Conservation (phyloP, 2,888 invertebrate species). For the Nysson spinosus region DNA sequence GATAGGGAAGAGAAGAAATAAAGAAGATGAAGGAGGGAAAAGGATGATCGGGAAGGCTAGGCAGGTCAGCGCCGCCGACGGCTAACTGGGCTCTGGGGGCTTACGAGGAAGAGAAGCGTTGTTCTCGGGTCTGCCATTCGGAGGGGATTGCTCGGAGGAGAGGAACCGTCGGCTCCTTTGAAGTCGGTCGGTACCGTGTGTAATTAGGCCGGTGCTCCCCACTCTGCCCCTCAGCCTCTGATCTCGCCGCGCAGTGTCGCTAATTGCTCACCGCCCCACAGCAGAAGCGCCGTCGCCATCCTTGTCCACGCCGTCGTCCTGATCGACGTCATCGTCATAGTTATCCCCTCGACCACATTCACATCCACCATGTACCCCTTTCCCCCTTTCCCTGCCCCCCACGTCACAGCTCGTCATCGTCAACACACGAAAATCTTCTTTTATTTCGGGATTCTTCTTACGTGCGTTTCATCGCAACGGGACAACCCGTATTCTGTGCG, state of each 20-base stretch:
- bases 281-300: slow-evolving; percentile 64
- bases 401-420: no score
- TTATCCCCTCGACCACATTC: no score
- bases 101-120: slow-evolving; percentile 69
- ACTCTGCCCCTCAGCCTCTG: slow-evolving; percentile 73
- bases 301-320: slow-evolving; percentile 28
- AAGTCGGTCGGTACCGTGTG: slow-evolving; percentile 75
- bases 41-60: slow-evolving; percentile 55
- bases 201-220: slow-evolving; percentile 75
- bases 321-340: slow-evolving; percentile 17
- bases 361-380: no score
- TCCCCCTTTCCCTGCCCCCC: no score
- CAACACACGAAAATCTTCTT: no score
- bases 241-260: slow-evolving; percentile 76
- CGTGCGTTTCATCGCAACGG: no score
- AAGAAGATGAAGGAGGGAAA: slow-evolving; percentile 15
- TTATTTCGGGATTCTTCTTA: no score
- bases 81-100: slow-evolving; percentile 55
- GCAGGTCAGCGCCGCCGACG: slow-evolving; percentile 58
- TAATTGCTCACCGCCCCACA: slow-evolving; percentile 75
- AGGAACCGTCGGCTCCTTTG: slow-evolving; percentile 75
- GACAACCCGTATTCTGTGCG: no score
- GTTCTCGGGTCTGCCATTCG: slow-evolving; percentile 66
- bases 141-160: slow-evolving; percentile 69
- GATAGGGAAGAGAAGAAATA: slow-evolving; percentile 1